Evolutionary conservation across 2,797 vertebrate genomes (phyloP).

Genomic region (Salarias fasciatus): DNA sequence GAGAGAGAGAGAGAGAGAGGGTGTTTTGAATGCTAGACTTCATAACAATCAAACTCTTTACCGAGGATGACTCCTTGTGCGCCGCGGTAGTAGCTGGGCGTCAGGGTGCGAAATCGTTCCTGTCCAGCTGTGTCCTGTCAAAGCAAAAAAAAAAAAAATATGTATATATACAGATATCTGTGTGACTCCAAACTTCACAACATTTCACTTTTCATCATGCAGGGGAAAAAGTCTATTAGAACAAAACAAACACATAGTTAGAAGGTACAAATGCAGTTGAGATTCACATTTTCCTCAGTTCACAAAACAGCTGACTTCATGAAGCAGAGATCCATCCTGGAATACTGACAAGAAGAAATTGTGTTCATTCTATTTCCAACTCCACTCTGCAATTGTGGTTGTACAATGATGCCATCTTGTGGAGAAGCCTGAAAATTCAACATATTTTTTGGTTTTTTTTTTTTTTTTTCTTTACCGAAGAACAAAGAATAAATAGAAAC

Average conservation of each 20-base stretch:
- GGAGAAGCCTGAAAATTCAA: constrained; percentile 25
- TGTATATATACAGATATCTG: no score
- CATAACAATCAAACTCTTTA: constrained; percentile 70
- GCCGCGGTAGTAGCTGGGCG: constrained; percentile 97
- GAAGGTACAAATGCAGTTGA: neutral
- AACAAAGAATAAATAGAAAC: no score
- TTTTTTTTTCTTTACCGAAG: no score
- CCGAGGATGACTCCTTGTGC: constrained; percentile 97
- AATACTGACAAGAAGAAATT: no score
- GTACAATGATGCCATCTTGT: constrained; percentile 55
- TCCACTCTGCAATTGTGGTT: neutral
- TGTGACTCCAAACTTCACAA: no score
- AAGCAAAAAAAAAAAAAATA: constrained; percentile 39
- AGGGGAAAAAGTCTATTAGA: no score
- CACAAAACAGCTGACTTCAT: neutral
- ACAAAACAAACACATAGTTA: no score
- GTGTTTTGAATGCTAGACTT: neutral
- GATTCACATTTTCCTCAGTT: neutral
- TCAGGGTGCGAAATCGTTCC: constrained; percentile 95
- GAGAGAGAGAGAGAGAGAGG: no score
- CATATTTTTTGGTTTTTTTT: constrained; percentile 47
- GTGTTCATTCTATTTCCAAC: no score
- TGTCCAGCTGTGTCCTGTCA: constrained; percentile 96
- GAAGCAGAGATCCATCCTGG: neutral
- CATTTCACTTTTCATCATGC: no score